Percentiles rank a stretch among this genome's conserved stretches.
phyloP scores from a whole-genome alignment of 2,797 vertebrate species.

The Myiotriccus ornatus region DNA sequence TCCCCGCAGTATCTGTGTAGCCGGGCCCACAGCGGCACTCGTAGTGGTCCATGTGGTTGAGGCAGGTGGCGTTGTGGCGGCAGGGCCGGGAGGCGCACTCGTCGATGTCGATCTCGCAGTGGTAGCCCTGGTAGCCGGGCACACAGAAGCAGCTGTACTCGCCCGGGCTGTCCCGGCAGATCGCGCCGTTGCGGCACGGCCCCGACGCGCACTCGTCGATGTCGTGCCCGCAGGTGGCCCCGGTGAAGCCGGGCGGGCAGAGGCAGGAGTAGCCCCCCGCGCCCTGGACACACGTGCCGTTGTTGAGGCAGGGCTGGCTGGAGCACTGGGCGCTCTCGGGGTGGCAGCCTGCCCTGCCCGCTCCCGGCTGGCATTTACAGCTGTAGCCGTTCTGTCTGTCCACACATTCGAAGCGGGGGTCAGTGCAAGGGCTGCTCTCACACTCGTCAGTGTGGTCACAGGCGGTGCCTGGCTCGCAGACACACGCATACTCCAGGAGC shows the following conservation, averaged over 20 bases:
- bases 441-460: constrained; percentile 77
- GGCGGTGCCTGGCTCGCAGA: constrained; percentile 70
- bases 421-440: constrained; percentile 77
- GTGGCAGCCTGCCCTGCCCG: constrained; percentile 72
- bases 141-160: constrained; percentile 90
- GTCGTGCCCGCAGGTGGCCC: constrained; percentile 78
- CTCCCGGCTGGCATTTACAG: constrained; percentile 80
- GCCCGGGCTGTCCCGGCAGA: constrained; percentile 81
- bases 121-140: constrained; percentile 92
- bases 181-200: constrained; percentile 91
- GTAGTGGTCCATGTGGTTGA: constrained; percentile 87
- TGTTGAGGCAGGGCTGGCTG: constrained; percentile 80
- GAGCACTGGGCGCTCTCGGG: constrained; percentile 70
- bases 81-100: constrained; percentile 94
- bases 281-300: constrained; percentile 76
- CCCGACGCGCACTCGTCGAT: constrained; percentile 80
- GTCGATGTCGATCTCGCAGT: constrained; percentile 94
- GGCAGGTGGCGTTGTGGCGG: constrained; percentile 86
- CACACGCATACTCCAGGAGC: constrained; percentile 72
- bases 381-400: constrained; percentile 64
- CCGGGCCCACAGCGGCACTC: constrained; percentile 83
- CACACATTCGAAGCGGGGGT: constrained; percentile 70
- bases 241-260: constrained; percentile 80
- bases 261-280: constrained; percentile 72
- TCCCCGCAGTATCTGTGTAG: constrained; percentile 74